phyloP scores from a whole-genome alignment of 2,888 invertebrate species.

The Philereme transversata region DNA sequence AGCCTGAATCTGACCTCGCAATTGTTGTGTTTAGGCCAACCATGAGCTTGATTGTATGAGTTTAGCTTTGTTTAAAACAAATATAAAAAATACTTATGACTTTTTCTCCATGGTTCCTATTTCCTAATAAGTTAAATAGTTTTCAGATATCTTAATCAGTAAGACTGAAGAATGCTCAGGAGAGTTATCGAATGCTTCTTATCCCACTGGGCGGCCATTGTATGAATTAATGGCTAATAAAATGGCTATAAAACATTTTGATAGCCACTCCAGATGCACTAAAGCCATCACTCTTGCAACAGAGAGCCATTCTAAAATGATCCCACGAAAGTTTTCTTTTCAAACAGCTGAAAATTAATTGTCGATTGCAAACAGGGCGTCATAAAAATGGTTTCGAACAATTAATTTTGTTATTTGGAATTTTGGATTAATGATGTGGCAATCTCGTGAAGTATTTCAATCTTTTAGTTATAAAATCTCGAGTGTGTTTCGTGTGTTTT shows the following conservation, averaged over 20 bases:
- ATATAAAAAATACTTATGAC: no score
- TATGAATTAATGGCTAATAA: slow-evolving; percentile 30
- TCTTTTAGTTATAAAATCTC: not conserved
- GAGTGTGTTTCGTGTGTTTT: no score
- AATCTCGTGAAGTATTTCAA: slow-evolving; percentile 4
- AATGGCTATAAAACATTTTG: slow-evolving; percentile 26
- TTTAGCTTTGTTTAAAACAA: no score
- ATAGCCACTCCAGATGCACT: slow-evolving; percentile 31
- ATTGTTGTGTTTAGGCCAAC: no score
- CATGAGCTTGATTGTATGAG: no score
- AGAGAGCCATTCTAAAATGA: slow-evolving; percentile 3
- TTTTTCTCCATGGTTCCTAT: no score
- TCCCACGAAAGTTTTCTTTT: slow-evolving; percentile 1
- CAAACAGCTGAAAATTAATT: slow-evolving; percentile 5
- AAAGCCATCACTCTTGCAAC: slow-evolving; percentile 18
- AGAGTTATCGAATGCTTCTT: not conserved
- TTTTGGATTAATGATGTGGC: slow-evolving; percentile 1
- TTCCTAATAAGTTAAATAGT: no score
- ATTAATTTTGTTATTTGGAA: slow-evolving; percentile 4
- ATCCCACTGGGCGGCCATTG: slow-evolving; percentile 20
- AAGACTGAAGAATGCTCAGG: not conserved
- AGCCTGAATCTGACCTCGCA: no score
- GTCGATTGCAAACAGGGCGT: slow-evolving; percentile 16
- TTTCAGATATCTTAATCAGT: no score
- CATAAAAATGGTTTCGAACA: slow-evolving; percentile 19